Percentiles rank a stretch among this genome's conserved stretches.
These are phyloP conservation scores for Eledona agricola DNA, from an alignment of 2,888 invertebrate genomes.

Conservation along the genomic window DNA sequence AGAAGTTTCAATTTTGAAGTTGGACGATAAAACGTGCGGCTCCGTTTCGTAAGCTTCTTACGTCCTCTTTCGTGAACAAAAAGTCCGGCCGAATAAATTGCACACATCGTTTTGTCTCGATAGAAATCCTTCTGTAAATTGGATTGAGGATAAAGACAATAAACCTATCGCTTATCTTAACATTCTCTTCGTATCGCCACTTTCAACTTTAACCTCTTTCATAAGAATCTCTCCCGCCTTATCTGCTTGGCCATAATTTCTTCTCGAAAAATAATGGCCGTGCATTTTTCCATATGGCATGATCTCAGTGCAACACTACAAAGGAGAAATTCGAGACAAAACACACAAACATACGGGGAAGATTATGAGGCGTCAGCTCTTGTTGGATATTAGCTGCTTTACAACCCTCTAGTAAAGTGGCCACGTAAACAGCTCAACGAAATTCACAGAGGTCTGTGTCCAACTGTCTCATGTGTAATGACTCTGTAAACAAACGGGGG, in stretches of 20 bases:
- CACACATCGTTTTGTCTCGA: no score
- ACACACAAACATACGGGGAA: slow-evolving; percentile 23
- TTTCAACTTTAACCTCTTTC: slow-evolving; percentile 27
- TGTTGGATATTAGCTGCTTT: slow-evolving; percentile 24
- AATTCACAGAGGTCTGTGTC: slow-evolving; percentile 21
- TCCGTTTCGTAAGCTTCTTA: no score
- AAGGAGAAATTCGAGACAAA: slow-evolving; percentile 26
- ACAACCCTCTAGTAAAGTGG: slow-evolving; percentile 29
- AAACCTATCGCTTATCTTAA: slow-evolving; percentile 17
- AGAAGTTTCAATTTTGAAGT: no score
- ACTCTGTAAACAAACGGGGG: slow-evolving; percentile 17
- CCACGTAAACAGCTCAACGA: slow-evolving; percentile 24
- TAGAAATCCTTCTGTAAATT: no score
- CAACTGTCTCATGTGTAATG: slow-evolving; percentile 21
- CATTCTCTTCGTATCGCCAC: slow-evolving; percentile 14
- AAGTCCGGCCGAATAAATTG: no score
- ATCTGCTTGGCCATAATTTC: slow-evolving; percentile 8
- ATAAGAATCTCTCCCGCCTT: slow-evolving; percentile 13
- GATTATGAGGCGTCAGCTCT: slow-evolving; percentile 23
- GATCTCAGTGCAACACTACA: slow-evolving; percentile 21
- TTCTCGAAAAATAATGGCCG: slow-evolving; percentile 3
- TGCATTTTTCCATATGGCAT: slow-evolving; percentile 22
- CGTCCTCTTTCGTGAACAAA: no score
- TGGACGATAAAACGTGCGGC: no score
- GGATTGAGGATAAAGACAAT: no score